phyloP scores from a whole-genome alignment of 2,888 invertebrate genomes.

The Prenolepis imparis region DNA sequence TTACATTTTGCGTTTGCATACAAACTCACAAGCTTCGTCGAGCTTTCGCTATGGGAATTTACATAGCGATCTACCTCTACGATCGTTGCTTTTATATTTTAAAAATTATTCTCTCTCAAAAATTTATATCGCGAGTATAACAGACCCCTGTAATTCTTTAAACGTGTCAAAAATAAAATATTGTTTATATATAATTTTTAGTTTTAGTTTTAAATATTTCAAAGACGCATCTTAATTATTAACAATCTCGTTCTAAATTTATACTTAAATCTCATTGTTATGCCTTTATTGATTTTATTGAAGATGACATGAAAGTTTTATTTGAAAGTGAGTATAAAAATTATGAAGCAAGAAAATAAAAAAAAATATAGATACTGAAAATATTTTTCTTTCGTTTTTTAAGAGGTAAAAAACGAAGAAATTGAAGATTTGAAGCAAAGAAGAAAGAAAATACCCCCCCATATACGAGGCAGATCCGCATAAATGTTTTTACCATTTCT shows the following conservation, averaged over 20 bases:
- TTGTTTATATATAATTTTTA: neutral
- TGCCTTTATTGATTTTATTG: neutral
- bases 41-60: slow-evolving; percentile 6
- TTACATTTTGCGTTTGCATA: neutral
- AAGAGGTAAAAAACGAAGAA: neutral
- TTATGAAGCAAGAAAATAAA: neutral
- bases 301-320: neutral
- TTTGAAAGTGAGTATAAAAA: neutral
- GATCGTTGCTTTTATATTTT: neutral
- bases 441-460: neutral
- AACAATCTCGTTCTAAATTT: neutral
- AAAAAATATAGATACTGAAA: neutral
- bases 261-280: neutral
- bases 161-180: slow-evolving; percentile 1
- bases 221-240: neutral
- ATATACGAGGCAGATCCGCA: neutral
- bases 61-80: neutral
- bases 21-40: neutral
- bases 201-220: neutral
- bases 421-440: neutral
- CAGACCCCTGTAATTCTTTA: neutral
- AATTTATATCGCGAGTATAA: neutral
- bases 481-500: neutral
- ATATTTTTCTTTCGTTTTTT: slow-evolving; percentile 1
- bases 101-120: neutral